Percentiles rank a stretch among this genome's conserved stretches.
phyloP scores from a whole-genome alignment of 2,888 invertebrate genomes.

The Nomada fabriciana region DNA sequence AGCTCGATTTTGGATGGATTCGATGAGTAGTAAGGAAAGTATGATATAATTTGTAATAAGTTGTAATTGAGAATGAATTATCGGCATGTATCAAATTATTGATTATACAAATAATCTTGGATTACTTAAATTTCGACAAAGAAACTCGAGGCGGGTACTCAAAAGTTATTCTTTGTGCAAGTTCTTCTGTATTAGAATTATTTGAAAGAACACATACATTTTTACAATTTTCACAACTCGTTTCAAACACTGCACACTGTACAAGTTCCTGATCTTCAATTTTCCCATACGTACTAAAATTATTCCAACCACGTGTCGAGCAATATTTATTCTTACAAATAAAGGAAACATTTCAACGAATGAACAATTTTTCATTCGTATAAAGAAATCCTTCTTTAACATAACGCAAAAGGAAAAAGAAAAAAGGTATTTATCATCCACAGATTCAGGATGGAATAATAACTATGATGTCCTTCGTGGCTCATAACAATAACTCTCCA shows the following conservation, averaged over 20 bases:
- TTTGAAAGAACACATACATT: slow-evolving; percentile 7
- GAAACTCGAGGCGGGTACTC: slow-evolving; percentile 11
- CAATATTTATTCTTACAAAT: not conserved
- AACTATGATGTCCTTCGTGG: not conserved
- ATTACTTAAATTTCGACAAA: slow-evolving; percentile 18
- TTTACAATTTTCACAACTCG: not conserved
- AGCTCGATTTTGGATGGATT: too few species aligned
- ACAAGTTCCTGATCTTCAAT: not conserved
- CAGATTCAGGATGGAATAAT: not conserved
- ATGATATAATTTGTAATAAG: too few species aligned
- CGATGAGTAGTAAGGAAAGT: too few species aligned
- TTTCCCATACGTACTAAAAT: too few species aligned
- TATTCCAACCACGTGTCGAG: too few species aligned
- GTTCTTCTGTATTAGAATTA: slow-evolving; percentile 21
- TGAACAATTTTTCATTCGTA: not conserved
- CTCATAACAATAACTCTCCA: not conserved
- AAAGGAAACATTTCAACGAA: not conserved
- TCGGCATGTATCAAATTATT: slow-evolving; percentile 7
- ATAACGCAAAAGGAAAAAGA: not conserved
- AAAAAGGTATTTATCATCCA: not conserved
- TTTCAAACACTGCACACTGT: not conserved
- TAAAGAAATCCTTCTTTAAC: not conserved
- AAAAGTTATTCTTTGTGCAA: slow-evolving; percentile 20
- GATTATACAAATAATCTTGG: slow-evolving; percentile 19
- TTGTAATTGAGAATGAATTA: slow-evolving; percentile 1